Conservation (phyloP, 2,113 vertebrate species). For the Pogonocichla stellata region DNA sequence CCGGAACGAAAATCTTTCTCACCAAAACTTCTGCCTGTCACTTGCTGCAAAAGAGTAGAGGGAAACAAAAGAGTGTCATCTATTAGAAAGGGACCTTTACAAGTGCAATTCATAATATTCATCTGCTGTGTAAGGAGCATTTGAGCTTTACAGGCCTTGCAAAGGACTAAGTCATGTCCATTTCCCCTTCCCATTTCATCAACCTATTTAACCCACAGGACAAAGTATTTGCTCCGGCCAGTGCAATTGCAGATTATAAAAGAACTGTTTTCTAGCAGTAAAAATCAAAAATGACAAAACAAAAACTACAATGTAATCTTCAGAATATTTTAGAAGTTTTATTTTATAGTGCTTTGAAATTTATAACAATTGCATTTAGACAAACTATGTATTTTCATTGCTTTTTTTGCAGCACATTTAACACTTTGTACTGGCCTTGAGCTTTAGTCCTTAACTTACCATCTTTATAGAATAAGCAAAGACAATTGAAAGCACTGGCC, state of each 20-base stretch:
- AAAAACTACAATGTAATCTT: not conserved
- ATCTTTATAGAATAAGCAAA: not conserved
- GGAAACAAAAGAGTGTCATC: not conserved
- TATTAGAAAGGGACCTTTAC: not conserved
- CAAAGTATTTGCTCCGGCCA: not conserved
- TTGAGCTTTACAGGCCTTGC: not conserved
- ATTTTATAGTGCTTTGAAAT: not conserved
- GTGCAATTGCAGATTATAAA: not conserved
- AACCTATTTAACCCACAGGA: not conserved
- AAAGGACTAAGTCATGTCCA: not conserved
- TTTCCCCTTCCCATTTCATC: not conserved
- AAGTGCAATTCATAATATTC: not conserved
- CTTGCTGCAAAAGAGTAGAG: constrained; percentile 79
- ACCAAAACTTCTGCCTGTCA: constrained; percentile 90
- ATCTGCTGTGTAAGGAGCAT: not conserved
- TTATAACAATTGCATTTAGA: not conserved
- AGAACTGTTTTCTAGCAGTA: not conserved
- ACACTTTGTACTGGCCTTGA: not conserved
- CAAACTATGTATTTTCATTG: not conserved
- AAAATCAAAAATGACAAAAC: not conserved
- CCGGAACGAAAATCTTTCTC: constrained; percentile 90
- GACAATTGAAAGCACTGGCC: not conserved
- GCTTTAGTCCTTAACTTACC: not conserved
- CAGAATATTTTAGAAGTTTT: not conserved
- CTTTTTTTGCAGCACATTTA: not conserved